These are phyloP conservation scores for Notodromas monacha DNA, from an alignment of 2,888 invertebrate genomes.

Conservation along the genomic window DNA sequence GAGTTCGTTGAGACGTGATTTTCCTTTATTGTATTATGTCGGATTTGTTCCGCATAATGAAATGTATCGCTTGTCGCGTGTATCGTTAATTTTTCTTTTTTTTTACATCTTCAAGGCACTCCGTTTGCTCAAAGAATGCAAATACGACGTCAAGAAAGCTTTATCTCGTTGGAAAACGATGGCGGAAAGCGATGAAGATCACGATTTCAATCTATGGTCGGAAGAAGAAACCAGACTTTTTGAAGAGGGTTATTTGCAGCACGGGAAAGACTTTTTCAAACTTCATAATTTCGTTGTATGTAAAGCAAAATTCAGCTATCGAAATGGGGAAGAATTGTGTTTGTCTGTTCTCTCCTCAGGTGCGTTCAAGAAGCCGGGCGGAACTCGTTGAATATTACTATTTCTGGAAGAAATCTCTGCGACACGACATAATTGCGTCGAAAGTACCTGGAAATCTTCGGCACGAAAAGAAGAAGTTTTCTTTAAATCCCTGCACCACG, in stretches of 20 bases:
- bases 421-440: conserved; percentile 62
- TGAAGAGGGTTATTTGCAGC: conserved; percentile 66
- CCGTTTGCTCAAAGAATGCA: conserved; percentile 62
- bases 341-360: conserved; percentile 18
- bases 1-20: too few species aligned
- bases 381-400: conserved; percentile 70
- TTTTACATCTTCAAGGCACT: conserved; percentile 31
- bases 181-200: too few species aligned
- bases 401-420: conserved; percentile 92
- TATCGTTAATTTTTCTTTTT: too few species aligned
- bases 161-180: conserved; percentile 39
- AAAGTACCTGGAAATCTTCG: conserved; percentile 39
- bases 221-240: conserved; percentile 90
- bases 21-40: too few species aligned
- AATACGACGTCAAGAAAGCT: conserved; percentile 77
- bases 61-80: too few species aligned
- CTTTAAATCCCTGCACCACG: conserved; percentile 63
- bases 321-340: background rate
- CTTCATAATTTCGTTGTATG: conserved; percentile 31
- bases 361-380: conserved; percentile 68
- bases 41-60: too few species aligned
- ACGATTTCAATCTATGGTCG: conserved; percentile 80
- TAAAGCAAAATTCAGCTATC: too few species aligned
- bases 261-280: conserved; percentile 80
- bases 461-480: conserved; percentile 67